A percentile compares a stretch with the other conserved stretches of the same genome.
phyloP scores from a whole-genome alignment of 2,797 vertebrate genomes.

The Epinephelus awoara region DNA sequence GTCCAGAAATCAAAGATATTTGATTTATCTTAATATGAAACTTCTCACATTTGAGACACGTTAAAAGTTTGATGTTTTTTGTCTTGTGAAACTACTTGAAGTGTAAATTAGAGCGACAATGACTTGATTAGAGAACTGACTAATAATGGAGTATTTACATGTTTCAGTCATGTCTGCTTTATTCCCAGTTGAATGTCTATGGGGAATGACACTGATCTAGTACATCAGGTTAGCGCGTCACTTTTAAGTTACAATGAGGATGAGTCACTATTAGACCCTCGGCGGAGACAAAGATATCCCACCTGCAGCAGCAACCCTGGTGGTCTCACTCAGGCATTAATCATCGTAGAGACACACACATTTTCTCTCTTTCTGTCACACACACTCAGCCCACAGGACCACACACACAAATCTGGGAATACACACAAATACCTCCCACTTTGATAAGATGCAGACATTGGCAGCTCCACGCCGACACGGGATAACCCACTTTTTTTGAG shows the following conservation, averaged over 20 bases:
- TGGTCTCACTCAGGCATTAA: conserved; percentile 52
- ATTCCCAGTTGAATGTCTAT: not conserved
- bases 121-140: not conserved
- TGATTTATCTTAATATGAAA: not conserved
- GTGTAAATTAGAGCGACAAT: no score
- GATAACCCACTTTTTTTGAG: conserved; percentile 5
- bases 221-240: not conserved
- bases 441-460: conserved; percentile 27
- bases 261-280: conserved; percentile 35
- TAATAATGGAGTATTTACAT: not conserved
- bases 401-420: conserved; percentile 38
- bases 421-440: conserved; percentile 19
- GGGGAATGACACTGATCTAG: not conserved
- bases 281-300: conserved; percentile 7
- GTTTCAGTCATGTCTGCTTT: not conserved
- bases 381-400: conserved; percentile 27
- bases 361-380: conserved; percentile 17
- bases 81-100: not conserved
- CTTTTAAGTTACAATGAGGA: not conserved
- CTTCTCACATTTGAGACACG: not conserved
- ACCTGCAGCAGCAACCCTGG: conserved; percentile 29
- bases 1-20: not conserved
- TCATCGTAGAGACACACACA: conserved; percentile 28
- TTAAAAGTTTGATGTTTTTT: not conserved
- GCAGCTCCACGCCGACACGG: not conserved